Evolutionary conservation across 2,113 vertebrate genomes (phyloP).

Genomic region (Tupaia tana): DNA sequence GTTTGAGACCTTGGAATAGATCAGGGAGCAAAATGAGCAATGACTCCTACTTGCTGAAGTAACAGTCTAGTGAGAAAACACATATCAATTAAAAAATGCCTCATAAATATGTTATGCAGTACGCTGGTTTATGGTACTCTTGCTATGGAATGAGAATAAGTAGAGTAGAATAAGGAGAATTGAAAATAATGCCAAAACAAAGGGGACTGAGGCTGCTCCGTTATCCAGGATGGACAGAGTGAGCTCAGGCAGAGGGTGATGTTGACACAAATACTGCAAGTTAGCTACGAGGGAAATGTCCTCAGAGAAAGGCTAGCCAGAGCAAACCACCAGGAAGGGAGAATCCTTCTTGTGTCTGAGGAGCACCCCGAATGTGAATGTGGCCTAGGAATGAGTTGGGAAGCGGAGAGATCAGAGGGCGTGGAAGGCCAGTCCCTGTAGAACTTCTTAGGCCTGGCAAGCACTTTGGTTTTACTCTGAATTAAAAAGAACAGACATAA

Average conservation of each 20-base stretch:
- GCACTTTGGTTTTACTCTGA: not conserved
- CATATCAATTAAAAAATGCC: not conserved
- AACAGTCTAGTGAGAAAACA: not conserved
- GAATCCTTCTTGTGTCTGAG: not conserved
- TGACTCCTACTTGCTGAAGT: not conserved
- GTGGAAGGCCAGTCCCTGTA: not conserved
- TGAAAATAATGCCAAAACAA: not conserved
- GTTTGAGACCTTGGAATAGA: not conserved
- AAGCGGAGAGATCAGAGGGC: not conserved
- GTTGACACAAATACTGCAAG: not conserved
- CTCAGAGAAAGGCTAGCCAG: not conserved
- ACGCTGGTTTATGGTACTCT: not conserved
- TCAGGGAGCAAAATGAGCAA: not conserved
- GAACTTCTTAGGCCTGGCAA: not conserved
- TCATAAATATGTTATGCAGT: too few relatives aligned
- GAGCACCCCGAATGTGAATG: fast-evolving
- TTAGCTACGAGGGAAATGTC: not conserved
- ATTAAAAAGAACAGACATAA: not conserved
- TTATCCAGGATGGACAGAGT: not conserved
- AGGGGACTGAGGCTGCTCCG: fast-evolving
- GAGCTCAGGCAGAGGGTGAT: not conserved
- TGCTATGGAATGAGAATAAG: not conserved
- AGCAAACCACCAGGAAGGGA: not conserved
- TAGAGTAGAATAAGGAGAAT: not conserved
- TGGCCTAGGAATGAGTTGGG: not conserved